A percentile compares a stretch with the other conserved stretches of the same genome.
phyloP scores from a whole-genome alignment of 2,888 invertebrate species.

The Sinotaia quadrata region DNA sequence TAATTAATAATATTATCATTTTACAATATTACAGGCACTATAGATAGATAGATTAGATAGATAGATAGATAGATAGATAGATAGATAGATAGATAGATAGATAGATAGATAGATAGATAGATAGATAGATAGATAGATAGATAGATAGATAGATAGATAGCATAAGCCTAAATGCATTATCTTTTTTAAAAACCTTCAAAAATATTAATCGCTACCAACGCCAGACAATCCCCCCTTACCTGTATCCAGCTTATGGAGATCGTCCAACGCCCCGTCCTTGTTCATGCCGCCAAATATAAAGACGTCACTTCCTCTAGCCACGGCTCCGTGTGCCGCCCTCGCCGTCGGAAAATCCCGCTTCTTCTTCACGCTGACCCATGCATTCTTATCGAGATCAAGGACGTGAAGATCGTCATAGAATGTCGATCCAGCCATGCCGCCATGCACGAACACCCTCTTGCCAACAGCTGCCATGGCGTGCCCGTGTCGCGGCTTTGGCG shows the following conservation, averaged over 20 bases:
- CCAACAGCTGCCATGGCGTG: conserved; percentile 66
- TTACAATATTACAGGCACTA: background rate
- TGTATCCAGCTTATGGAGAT: conserved; percentile 65
- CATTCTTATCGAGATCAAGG: conserved; percentile 62
- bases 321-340: conserved; percentile 68
- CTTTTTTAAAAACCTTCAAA: too few relatives aligned
- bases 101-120: background rate
- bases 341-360: conserved; percentile 62
- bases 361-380: conserved; percentile 63
- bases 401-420: conserved; percentile 70
- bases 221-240: too few relatives aligned
- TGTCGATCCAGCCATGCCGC: conserved; percentile 68
- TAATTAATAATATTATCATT: too few relatives aligned
- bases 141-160: background rate
- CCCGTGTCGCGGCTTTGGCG: conserved; percentile 70
- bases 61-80: background rate
- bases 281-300: conserved; percentile 71
- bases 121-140: background rate
- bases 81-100: background rate
- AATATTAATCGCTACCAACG: too few relatives aligned
- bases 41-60: background rate
- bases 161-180: too few relatives aligned
- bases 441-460: conserved; percentile 67
- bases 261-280: conserved; percentile 69
- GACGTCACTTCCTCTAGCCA: conserved; percentile 54